Conservation (phyloP, 2,888 invertebrate species). For the Eupithecia pulchellata region DNA sequence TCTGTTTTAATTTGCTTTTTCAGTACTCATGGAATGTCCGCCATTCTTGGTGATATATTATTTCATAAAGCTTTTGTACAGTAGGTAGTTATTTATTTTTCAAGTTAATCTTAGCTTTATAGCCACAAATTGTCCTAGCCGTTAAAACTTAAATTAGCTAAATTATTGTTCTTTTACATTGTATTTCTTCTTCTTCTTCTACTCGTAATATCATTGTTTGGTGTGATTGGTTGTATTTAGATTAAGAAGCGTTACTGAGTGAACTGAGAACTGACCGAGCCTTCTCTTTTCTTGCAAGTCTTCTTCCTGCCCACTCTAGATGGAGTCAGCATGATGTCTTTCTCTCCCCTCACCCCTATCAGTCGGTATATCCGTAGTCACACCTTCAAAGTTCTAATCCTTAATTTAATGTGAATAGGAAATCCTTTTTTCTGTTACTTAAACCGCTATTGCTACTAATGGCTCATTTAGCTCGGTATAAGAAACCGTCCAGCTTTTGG, state of each 20-base stretch:
- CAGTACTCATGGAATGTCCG: not conserved
- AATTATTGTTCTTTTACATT: not conserved
- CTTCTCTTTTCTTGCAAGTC: not conserved
- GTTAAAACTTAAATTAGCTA: not conserved
- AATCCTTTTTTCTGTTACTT: not conserved
- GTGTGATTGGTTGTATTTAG: not conserved
- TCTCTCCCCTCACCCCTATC: not conserved
- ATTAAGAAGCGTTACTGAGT: not conserved
- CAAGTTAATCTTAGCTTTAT: not conserved
- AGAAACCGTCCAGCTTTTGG: conserved; percentile 1
- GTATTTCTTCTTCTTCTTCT: not conserved
- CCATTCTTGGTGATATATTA: not conserved
- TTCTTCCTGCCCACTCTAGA: not conserved
- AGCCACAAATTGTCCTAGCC: not conserved
- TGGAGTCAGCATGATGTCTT: not conserved
- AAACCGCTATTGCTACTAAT: not conserved
- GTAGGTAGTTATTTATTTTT: not conserved
- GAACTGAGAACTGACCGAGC: too few relatives aligned
- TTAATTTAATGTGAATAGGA: not conserved
- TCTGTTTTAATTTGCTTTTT: not conserved
- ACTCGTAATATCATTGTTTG: not conserved
- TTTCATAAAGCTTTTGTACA: not conserved
- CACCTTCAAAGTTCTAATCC: not conserved
- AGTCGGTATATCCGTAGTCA: too few relatives aligned
- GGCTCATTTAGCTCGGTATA: not conserved